Base-by-base conservation (phyloP, 1,140 invertebrate genomes). In the Drosophila prosaltans region DNA sequence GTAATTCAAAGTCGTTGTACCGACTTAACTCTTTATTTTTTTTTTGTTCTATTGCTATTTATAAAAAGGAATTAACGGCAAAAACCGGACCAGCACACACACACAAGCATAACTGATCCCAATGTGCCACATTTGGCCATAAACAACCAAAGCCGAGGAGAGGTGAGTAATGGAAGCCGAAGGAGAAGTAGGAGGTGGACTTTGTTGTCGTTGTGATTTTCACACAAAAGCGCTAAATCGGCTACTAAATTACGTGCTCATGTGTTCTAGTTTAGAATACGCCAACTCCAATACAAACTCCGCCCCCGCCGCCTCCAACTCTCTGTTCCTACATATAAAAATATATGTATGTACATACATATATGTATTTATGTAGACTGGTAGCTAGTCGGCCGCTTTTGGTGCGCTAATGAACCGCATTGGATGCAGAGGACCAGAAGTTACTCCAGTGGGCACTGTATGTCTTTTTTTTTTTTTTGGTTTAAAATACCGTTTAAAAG, bases 1-100 rank as follows among this genome's bases (percentile, higher is more conserved):
- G 28, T 30, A 30, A 30, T 30, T 3, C 3, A 36, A 6, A 7
- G 6, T 36, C 6, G 32, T 30, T 3, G 28, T 21, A 21, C 11
- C 43, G 16, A 45, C 45, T 9, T 24, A 48, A 45, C 6, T 45
- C 10, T 45, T 45, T 40, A 1, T 11, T 16, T n/a, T 40, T 40
- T 65, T 62, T 67, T 21, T 21, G 40, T 74, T 65, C 66, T 65
- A 57, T 72, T 55, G 73, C 84, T 88, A 89, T 88, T 89, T 89
- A 88, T 88, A 88, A 88, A 89, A 83, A 88, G 83, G 84, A 88
- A 88, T 88, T 88, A 88, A 89, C 83, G 83, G 83, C 84, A 89
- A 61, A 89, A 88, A 89, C 83, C 83, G 84, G 83, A 88, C 80
- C 80, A 76, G 75, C 80, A 79, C 66, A 79, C 72, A 88, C 10